phyloP scores from a whole-genome alignment of 2,797 vertebrate genomes.

The Gallirallus australis region DNA sequence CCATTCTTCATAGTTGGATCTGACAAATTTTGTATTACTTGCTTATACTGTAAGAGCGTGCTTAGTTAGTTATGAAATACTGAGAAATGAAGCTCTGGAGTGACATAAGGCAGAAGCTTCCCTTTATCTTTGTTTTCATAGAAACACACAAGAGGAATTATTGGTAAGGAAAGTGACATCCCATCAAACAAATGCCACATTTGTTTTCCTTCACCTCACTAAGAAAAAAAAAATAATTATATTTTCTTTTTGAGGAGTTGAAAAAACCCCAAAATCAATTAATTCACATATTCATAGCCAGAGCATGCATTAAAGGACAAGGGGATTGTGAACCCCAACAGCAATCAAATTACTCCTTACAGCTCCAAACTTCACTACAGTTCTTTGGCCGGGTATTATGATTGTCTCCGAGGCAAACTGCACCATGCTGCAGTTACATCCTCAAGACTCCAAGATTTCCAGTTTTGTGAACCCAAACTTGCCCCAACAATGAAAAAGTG shows the following conservation, averaged over 20 bases:
- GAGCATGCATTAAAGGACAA: background rate
- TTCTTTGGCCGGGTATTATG: background rate
- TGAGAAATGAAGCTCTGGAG: background rate
- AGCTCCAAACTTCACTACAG: background rate
- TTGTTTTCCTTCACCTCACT: background rate
- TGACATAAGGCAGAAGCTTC: background rate
- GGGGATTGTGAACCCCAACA: background rate
- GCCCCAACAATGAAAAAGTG: background rate
- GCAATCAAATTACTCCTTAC: background rate
- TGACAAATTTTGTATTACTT: background rate
- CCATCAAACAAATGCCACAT: background rate
- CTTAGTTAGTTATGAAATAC: background rate
- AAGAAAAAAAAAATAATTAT: background rate
- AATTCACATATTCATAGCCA: background rate
- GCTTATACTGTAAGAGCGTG: background rate
- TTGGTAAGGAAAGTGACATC: background rate
- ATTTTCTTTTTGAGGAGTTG: background rate
- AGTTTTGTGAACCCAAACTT: background rate
- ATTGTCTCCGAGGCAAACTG: background rate
- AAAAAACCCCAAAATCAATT: background rate
- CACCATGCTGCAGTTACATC: background rate
- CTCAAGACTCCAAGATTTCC: background rate
- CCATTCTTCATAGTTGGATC: background rate
- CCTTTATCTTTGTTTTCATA: background rate
- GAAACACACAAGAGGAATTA: background rate